phyloP scores from a whole-genome alignment of 1,140 invertebrate species.

The Eueides isabella region DNA sequence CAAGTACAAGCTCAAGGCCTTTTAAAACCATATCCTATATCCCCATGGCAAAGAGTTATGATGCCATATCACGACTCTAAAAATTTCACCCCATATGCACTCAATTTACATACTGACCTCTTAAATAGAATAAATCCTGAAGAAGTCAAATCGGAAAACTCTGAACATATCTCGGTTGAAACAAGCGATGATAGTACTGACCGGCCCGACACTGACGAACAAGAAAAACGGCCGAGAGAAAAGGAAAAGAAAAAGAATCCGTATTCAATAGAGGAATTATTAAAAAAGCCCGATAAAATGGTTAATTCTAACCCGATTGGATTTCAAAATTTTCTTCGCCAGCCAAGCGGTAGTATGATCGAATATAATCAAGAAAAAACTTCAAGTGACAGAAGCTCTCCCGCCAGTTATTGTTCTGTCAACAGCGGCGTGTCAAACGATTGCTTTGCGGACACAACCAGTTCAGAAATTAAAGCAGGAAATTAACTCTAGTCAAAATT shows the following conservation, averaged over 20 bases:
- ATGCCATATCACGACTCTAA: conserved; percentile 78
- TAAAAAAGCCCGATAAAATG: conserved; percentile 89
- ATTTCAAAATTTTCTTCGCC: conserved; percentile 69
- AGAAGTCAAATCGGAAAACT: conserved; percentile 74
- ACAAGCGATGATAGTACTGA: conserved; percentile 85
- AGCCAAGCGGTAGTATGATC: conserved; percentile 73
- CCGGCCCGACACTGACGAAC: conserved; percentile 84
- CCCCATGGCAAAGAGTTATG: conserved; percentile 82
- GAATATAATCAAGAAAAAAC: conserved; percentile 64
- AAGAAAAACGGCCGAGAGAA: conserved; percentile 66
- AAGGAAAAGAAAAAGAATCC: conserved; percentile 89
- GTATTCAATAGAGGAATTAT: conserved; percentile 92
- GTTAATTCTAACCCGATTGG: conserved; percentile 58
- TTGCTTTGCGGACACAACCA: conserved; percentile 61
- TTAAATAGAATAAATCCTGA: conserved; percentile 67
- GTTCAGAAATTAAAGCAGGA: conserved; percentile 72
- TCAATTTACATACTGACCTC: conserved; percentile 65
- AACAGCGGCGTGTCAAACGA: conserved; percentile 72
- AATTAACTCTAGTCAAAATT: conserved; percentile 48
- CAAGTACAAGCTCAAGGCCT: conserved; percentile 74
- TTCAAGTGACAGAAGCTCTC: conserved; percentile 69
- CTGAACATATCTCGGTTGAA: conserved; percentile 79
- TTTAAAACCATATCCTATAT: conserved; percentile 73
- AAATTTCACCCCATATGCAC: conserved; percentile 68
- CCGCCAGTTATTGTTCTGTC: conserved; percentile 72